Conservation (phyloP, 2,797 vertebrate species). For the Sebastes paucispinis region DNA sequence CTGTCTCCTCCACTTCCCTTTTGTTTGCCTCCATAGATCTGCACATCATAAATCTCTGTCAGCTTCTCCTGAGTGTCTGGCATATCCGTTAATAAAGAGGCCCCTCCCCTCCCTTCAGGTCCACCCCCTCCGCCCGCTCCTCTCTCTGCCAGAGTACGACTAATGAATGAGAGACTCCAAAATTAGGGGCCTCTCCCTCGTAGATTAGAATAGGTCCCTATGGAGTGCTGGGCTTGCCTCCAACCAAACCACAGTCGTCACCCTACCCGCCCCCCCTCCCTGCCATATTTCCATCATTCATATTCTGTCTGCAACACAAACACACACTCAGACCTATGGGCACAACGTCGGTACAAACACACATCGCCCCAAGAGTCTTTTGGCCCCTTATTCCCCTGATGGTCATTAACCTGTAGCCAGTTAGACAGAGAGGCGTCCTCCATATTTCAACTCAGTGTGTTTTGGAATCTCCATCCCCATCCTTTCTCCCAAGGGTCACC, state of each 20-base stretch:
- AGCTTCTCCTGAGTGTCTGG: conserved; percentile 71
- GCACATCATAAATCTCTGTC: conserved; percentile 81
- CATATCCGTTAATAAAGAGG: conserved; percentile 74
- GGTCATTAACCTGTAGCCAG: conserved; percentile 77
- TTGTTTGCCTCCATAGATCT: conserved; percentile 74
- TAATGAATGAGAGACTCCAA: conserved; percentile 80
- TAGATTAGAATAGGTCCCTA: conserved; percentile 77
- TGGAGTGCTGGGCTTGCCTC: conserved; percentile 64
- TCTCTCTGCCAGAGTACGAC: conserved; percentile 65
- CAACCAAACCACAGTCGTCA: conserved; percentile 67
- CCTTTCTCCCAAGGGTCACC: conserved; percentile 34
- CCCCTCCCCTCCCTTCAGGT: conserved; percentile 59
- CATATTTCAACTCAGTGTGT: conserved; percentile 68
- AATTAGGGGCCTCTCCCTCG: conserved; percentile 74
- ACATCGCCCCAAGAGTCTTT: conserved; percentile 52
- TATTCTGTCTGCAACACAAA: conserved; percentile 60
- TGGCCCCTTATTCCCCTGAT: conserved; percentile 70
- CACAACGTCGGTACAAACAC: background rate
- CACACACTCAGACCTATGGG: conserved; percentile 30
- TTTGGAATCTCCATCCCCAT: conserved; percentile 53
- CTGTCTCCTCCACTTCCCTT: conserved; percentile 58
- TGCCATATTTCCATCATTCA: conserved; percentile 58
- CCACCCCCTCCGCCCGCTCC: conserved; percentile 45
- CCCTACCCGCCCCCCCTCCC: background rate
- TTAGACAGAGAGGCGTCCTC: conserved; percentile 60